Percentiles rank a stretch among this genome's conserved stretches.
phyloP scores from a whole-genome alignment of 2,888 invertebrate genomes.

The Xestia ashworthii region DNA sequence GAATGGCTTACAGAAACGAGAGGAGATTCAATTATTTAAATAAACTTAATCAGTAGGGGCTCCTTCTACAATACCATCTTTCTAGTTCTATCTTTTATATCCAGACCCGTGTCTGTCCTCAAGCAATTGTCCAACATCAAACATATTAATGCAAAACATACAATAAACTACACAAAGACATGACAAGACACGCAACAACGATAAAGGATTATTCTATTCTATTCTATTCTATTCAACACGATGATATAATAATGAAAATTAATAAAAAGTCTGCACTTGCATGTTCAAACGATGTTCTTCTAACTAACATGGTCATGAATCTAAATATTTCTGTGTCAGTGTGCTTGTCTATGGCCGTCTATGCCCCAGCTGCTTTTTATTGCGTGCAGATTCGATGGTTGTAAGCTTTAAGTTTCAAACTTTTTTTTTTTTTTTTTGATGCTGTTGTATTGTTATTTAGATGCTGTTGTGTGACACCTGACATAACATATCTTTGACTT shows the following conservation, averaged over 20 bases:
- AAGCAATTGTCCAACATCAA: conserved; percentile 7
- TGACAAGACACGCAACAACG: conserved; percentile 51
- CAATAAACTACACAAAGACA: conserved; percentile 9
- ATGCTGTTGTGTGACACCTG: not conserved
- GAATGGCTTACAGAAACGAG: not conserved
- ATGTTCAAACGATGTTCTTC: conserved; percentile 23
- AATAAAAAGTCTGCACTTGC: conserved; percentile 24
- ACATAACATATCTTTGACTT: conserved; percentile 1
- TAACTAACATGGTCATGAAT: conserved; percentile 28
- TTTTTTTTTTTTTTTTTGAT: no score
- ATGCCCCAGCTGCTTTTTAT: conserved; percentile 15
- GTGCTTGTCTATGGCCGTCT: not conserved
- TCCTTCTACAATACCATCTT: not conserved
- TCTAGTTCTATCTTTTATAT: not conserved
- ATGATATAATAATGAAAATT: conserved; percentile 26
- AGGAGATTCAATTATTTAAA: not conserved
- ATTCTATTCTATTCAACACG: no score
- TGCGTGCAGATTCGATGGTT: not conserved
- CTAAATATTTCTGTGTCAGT: conserved; percentile 12
- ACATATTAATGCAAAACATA: conserved; percentile 22
- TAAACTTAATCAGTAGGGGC: not conserved
- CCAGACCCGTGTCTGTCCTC: not conserved
- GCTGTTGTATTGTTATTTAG: not conserved
- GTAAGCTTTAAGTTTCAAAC: not conserved
- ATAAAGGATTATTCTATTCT: no score